These are phyloP conservation scores for Amblyornis subalaris DNA, from an alignment of 2,113 vertebrate genomes.

Conservation along the genomic window DNA sequence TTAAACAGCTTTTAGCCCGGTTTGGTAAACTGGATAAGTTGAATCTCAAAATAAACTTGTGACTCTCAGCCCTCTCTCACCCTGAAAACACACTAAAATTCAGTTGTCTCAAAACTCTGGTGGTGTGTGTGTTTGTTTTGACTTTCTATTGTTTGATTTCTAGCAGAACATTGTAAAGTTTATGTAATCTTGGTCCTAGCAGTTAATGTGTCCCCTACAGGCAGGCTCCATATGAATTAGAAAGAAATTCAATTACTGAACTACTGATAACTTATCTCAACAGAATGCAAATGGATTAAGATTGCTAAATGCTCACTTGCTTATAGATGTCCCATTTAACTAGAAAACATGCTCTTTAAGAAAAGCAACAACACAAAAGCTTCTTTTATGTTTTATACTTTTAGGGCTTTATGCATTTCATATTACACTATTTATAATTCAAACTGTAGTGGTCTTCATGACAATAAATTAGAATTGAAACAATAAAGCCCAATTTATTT, in stretches of 20 bases:
- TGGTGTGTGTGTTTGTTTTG: slow-evolving; percentile 37
- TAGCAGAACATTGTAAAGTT: slow-evolving; percentile 45
- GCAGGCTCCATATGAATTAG: slow-evolving; percentile 66
- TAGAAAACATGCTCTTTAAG: neutral
- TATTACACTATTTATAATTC: neutral
- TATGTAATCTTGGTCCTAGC: slow-evolving; percentile 58
- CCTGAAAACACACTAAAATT: neutral
- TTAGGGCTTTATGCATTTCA: neutral
- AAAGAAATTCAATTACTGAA: slow-evolving; percentile 73
- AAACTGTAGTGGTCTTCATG: neutral
- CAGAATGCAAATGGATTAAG: slow-evolving; percentile 69
- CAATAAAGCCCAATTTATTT: neutral
- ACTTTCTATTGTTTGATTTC: slow-evolving; percentile 58
- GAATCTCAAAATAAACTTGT: neutral
- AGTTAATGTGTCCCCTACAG: slow-evolving; percentile 72
- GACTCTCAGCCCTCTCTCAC: neutral
- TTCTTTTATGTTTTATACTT: slow-evolving; percentile 4
- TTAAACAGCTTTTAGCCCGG: neutral
- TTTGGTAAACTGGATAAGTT: neutral
- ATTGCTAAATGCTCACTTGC: slow-evolving; percentile 36
- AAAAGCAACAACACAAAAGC: neutral
- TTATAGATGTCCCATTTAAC: slow-evolving; percentile 42
- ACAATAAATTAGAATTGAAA: neutral
- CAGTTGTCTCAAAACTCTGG: neutral
- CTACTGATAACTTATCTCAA: slow-evolving; percentile 69